Conservation (phyloP, 2,797 vertebrate genomes). For the Gallinago solitaria region DNA sequence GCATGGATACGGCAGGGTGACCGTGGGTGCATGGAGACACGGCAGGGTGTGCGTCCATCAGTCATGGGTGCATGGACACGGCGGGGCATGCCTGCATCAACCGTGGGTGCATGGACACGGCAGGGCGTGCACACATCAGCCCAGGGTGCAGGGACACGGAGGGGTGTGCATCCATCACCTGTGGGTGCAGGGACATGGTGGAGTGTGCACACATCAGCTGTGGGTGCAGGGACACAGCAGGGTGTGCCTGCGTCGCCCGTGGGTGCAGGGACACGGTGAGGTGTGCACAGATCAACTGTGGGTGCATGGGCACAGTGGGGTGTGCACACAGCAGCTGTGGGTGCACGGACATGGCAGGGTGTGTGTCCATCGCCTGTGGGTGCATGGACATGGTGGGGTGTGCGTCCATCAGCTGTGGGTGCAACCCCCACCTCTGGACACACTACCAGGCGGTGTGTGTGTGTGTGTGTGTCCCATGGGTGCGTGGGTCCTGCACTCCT, state of each 20-base stretch:
- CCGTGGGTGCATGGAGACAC: too few relatives aligned
- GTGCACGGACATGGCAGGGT: background rate
- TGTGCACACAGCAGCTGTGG: background rate
- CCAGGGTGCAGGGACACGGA: too few relatives aligned
- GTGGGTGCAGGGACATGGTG: background rate
- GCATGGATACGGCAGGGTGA: background rate
- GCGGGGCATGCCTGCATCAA: background rate
- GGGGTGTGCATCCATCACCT: too few relatives aligned
- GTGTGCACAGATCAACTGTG: background rate
- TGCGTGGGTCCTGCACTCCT: too few relatives aligned
- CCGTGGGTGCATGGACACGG: background rate
- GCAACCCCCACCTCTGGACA: background rate
- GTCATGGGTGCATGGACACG: background rate
- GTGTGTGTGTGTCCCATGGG: too few relatives aligned
- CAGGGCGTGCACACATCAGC: accelerated
- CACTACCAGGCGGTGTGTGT: too few relatives aligned
- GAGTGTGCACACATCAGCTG: too few relatives aligned
- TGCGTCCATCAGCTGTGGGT: background rate
- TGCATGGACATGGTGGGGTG: too few relatives aligned
- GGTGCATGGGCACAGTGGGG: too few relatives aligned
- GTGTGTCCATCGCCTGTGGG: background rate
- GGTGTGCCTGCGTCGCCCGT: too few relatives aligned
- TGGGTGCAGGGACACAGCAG: too few relatives aligned
- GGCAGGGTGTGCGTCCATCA: too few relatives aligned
- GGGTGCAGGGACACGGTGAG: background rate